Evolutionary conservation across 1,140 invertebrate species (phyloP).

Genomic region (Pseudomyrmex sp.): DNA sequence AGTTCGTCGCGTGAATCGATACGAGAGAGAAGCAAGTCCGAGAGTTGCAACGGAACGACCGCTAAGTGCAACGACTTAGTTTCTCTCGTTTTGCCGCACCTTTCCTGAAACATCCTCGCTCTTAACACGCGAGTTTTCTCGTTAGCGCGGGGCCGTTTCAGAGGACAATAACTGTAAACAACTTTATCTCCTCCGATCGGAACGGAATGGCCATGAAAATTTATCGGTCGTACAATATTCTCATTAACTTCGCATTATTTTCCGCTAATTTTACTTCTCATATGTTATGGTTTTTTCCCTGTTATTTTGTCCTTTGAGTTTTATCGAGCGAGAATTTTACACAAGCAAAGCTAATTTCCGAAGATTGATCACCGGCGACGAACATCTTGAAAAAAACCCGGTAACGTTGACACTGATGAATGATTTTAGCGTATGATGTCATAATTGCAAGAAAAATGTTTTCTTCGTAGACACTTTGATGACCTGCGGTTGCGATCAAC

Average conservation of each 20-base stretch:
- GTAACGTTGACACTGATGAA: constrained; percentile 52
- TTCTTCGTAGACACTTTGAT: constrained; percentile 1
- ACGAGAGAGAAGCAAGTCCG: constrained; percentile 19
- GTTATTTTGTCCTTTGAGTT: not conserved
- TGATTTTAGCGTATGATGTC: constrained; percentile 54
- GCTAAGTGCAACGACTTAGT: constrained; percentile 22
- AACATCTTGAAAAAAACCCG: constrained; percentile 22
- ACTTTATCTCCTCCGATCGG: too few relatives aligned
- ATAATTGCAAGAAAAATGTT: constrained; percentile 45
- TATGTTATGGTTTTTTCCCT: constrained; percentile 4
- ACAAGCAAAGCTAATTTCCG: constrained; percentile 49
- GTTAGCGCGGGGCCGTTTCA: not conserved
- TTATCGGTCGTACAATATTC: not conserved
- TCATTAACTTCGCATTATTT: constrained; percentile 36
- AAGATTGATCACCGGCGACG: constrained; percentile 52
- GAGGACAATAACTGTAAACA: not conserved
- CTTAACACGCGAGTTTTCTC: constrained; percentile 30
- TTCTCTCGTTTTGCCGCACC: not conserved
- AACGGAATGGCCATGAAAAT: not conserved
- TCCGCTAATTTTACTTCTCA: constrained; percentile 1
- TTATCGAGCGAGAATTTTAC: constrained; percentile 17
- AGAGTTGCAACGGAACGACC: constrained; percentile 29
- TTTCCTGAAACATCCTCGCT: not conserved
- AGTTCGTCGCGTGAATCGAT: constrained; percentile 69
- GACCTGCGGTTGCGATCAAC: constrained; percentile 16